Conservation (phyloP, 2,113 vertebrate species). For the Antennarius striatus region DNA sequence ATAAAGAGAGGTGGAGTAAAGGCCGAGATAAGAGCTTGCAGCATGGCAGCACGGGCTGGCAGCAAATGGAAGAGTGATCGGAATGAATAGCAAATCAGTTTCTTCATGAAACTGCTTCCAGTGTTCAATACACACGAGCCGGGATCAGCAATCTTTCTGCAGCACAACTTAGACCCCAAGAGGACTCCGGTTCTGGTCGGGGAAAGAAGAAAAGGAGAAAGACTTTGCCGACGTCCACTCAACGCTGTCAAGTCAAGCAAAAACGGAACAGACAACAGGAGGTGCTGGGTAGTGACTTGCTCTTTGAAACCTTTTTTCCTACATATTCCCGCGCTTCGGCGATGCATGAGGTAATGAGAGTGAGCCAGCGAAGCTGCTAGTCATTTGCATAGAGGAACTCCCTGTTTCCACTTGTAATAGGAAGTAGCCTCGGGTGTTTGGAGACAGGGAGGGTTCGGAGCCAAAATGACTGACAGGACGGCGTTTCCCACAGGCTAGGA, state of each 20-base stretch:
- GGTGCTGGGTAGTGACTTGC: slow-evolving; percentile 39
- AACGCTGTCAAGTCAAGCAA: slow-evolving; percentile 56
- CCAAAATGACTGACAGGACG: slow-evolving; percentile 33
- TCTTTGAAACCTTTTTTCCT: slow-evolving; percentile 43
- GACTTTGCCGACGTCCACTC: slow-evolving; percentile 29
- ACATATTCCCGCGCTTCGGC: slow-evolving; percentile 18
- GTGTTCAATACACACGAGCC: slow-evolving; percentile 75
- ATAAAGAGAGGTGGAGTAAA: slow-evolving; percentile 47
- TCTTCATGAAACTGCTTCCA: slow-evolving; percentile 76
- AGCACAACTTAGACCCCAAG: slow-evolving; percentile 71
- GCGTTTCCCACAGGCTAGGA: slow-evolving; percentile 6
- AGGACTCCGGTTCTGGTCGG: slow-evolving; percentile 66
- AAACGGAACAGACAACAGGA: slow-evolving; percentile 51
- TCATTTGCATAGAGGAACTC: slow-evolving; percentile 50
- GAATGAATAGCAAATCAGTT: slow-evolving; percentile 81
- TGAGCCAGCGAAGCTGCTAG: not conserved
- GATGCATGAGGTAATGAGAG: slow-evolving; percentile 47
- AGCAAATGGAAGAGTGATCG: slow-evolving; percentile 54
- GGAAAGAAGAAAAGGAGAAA: slow-evolving; percentile 30
- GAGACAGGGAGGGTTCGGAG: slow-evolving; percentile 11
- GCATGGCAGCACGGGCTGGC: slow-evolving; percentile 43
- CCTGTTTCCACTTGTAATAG: slow-evolving; percentile 32
- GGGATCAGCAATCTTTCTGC: slow-evolving; percentile 77
- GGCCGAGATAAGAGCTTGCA: slow-evolving; percentile 55
- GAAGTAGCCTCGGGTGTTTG: slow-evolving; percentile 43